Percentiles rank a stretch among this genome's conserved stretches.
These are phyloP conservation scores for Bombus superbus DNA, from an alignment of 1,140 invertebrate genomes.

Conservation along the genomic window DNA sequence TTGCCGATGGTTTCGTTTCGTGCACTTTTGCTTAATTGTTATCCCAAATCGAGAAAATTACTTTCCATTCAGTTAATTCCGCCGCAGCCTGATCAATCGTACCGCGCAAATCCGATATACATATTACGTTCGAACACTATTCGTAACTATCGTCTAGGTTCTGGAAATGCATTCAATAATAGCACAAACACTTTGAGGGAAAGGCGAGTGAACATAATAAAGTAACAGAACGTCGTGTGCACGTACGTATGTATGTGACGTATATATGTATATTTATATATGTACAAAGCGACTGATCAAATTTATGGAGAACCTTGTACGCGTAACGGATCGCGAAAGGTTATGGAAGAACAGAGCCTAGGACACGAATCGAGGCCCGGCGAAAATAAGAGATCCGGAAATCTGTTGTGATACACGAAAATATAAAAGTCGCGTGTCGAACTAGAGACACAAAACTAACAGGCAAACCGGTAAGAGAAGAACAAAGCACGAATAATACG, in stretches of 20 bases:
- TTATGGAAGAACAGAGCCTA: slow-evolving; percentile 15
- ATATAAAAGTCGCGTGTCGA: neutral
- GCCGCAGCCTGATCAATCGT: slow-evolving; percentile 59
- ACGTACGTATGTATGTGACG: neutral
- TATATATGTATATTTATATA: neutral
- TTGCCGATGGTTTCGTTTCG: slow-evolving; percentile 20
- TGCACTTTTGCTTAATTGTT: slow-evolving; percentile 49
- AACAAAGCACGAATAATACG: neutral
- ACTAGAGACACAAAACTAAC: neutral
- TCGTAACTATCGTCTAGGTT: slow-evolving; percentile 20
- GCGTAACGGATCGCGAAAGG: slow-evolving; percentile 30
- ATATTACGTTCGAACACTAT: neutral
- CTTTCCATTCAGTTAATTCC: slow-evolving; percentile 60
- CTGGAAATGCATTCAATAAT: slow-evolving; percentile 30
- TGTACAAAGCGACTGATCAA: neutral
- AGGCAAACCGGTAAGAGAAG: neutral
- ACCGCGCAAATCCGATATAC: slow-evolving; percentile 22
- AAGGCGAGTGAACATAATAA: neutral
- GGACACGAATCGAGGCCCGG: neutral
- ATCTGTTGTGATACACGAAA: slow-evolving; percentile 8
- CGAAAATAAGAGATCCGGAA: neutral
- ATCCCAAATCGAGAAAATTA: slow-evolving; percentile 41
- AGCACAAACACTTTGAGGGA: slow-evolving; percentile 12
- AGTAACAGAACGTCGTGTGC: neutral
- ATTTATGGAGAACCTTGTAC: neutral